phyloP scores from a whole-genome alignment of 1,140 invertebrate species.

The Prorops nasuta region DNA sequence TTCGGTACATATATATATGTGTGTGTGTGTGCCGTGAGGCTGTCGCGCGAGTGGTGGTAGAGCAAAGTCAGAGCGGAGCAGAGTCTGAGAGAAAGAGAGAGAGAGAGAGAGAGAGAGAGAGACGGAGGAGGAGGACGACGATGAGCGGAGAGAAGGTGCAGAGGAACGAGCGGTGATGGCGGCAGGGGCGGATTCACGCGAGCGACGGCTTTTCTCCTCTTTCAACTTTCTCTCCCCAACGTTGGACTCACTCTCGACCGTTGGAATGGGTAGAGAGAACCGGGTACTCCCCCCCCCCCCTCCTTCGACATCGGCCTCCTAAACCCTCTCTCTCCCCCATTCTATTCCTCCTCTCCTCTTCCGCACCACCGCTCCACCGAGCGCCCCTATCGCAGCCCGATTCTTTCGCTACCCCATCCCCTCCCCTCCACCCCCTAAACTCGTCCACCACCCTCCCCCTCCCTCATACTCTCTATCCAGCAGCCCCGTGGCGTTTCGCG shows the following conservation, averaged over 20 bases:
- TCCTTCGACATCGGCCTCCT: constrained; percentile 6
- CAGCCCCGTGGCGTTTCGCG: too few relatives aligned
- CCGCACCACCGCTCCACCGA: background rate
- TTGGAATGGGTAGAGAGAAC: too few relatives aligned
- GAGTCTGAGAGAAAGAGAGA: too few relatives aligned
- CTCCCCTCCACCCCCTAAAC: too few relatives aligned
- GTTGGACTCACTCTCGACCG: too few relatives aligned
- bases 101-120: constrained; percentile 31
- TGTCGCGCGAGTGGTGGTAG: too few relatives aligned
- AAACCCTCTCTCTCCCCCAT: constrained; percentile 8
- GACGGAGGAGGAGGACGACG: constrained; percentile 22
- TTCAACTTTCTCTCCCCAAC: background rate
- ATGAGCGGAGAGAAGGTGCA: constrained; percentile 25
- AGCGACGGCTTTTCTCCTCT: background rate
- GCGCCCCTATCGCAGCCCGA: background rate
- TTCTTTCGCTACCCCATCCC: too few relatives aligned
- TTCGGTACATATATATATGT: too few relatives aligned
- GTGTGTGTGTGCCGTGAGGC: too few relatives aligned
- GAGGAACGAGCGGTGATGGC: constrained; percentile 21
- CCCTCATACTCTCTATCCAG: too few relatives aligned
- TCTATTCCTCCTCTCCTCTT: background rate
- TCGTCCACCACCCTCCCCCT: too few relatives aligned
- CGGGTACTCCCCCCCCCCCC: background rate
- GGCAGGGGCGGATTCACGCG: constrained; percentile 12
- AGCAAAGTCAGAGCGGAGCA: too few relatives aligned